These are phyloP conservation scores for Carassius auratus DNA, from an alignment of 2,113 vertebrate species.

Conservation along the genomic window DNA sequence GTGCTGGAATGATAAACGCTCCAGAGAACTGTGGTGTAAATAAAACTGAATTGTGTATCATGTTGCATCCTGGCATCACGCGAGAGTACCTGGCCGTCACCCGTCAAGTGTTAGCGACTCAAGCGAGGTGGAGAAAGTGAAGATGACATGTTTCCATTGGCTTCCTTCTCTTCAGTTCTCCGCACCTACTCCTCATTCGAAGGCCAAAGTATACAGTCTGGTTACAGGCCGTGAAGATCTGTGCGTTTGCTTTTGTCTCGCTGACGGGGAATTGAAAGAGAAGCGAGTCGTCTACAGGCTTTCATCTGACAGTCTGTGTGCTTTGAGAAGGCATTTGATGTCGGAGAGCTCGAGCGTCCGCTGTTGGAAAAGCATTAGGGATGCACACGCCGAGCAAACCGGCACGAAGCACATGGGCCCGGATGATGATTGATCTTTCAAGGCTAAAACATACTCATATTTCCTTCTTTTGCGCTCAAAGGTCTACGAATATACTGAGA, in stretches of 20 bases:
- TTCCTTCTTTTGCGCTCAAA: background rate
- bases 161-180: background rate
- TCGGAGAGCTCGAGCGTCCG: conserved; percentile 63
- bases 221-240: background rate
- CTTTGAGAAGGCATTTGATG: conserved; percentile 79
- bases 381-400: background rate
- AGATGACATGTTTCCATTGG: conserved; percentile 18
- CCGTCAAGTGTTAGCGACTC: background rate
- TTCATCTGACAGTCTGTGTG: conserved; percentile 72
- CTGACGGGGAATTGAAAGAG: conserved; percentile 47
- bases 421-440: background rate
- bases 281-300: conserved; percentile 64
- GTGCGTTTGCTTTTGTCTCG: conserved; percentile 64
- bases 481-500: background rate
- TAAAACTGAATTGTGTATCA: conserved; percentile 69
- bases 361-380: conserved; percentile 63
- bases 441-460: background rate
- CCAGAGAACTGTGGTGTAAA: conserved; percentile 67
- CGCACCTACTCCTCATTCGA: conserved; percentile 55
- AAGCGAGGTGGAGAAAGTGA: conserved; percentile 22
- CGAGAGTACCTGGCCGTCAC: background rate
- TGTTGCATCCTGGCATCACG: conserved; percentile 33
- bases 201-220: conserved; percentile 65
- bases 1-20: conserved; percentile 17
- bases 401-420: background rate